phyloP scores from a whole-genome alignment of 2,113 vertebrate species.

The Brachionichthys hirsutus region DNA sequence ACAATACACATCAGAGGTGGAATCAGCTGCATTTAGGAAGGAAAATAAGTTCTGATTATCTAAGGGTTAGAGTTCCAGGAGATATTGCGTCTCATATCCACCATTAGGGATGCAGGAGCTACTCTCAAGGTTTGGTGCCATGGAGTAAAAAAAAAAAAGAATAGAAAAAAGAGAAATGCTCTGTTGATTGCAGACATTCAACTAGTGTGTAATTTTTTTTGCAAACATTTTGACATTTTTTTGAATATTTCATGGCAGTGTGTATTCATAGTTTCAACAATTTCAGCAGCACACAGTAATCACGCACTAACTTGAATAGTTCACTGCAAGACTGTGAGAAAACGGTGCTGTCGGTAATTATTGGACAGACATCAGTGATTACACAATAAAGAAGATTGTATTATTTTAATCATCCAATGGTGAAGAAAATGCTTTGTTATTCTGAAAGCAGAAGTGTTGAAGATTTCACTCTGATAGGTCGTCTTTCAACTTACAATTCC shows the following conservation, averaged over 20 bases:
- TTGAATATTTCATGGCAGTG: slow-evolving; percentile 36
- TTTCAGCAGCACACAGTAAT: slow-evolving; percentile 22
- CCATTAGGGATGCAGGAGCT: neutral
- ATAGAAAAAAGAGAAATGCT: neutral
- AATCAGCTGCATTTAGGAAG: too few species aligned
- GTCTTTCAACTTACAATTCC: slow-evolving; percentile 19
- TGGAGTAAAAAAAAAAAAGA: neutral
- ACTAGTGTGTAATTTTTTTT: neutral
- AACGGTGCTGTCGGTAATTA: slow-evolving; percentile 11
- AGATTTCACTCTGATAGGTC: slow-evolving; percentile 2
- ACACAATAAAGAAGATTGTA: slow-evolving; percentile 1
- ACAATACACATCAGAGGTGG: too few species aligned
- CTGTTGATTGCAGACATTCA: slow-evolving; percentile 8
- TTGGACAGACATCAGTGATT: slow-evolving; percentile 12
- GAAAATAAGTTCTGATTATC: neutral
- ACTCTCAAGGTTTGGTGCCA: slow-evolving; percentile 1
- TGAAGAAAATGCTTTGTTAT: neutral
- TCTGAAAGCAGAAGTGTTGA: neutral
- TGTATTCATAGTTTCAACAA: slow-evolving; percentile 22
- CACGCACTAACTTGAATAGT: slow-evolving; percentile 32
- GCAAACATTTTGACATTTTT: slow-evolving; percentile 26
- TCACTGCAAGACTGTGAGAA: slow-evolving; percentile 1
- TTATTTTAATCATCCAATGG: too few species aligned
- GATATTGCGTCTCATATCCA: slow-evolving; percentile 8
- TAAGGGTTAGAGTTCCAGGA: neutral